Percentiles rank a stretch among this genome's conserved stretches.
Evolutionary conservation across 2,888 invertebrate species (phyloP).

Genomic region (Dasypolia templi): DNA sequence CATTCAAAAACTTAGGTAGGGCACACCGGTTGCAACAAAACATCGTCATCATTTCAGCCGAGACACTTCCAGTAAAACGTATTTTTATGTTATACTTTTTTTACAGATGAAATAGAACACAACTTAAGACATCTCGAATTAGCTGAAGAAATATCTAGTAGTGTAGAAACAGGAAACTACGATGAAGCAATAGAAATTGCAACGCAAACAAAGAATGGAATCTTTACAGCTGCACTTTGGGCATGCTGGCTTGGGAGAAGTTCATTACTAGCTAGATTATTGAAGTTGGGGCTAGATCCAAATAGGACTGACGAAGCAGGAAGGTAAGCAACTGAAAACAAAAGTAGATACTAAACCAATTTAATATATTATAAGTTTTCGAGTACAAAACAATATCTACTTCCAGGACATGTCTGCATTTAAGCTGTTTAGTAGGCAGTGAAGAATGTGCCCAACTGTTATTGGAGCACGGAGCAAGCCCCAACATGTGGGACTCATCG

Average conservation of each 20-base stretch:
- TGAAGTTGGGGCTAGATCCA: conserved; percentile 91
- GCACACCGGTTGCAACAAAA: background rate
- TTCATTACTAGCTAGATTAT: conserved; percentile 88
- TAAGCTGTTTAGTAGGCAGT: conserved; percentile 94
- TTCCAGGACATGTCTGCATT: conserved; percentile 91
- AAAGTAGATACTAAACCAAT: background rate
- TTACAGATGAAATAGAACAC: conserved; percentile 84
- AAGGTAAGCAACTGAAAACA: conserved; percentile 84
- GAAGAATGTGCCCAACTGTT: conserved; percentile 93
- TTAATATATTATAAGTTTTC: background rate
- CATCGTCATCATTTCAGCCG: background rate
- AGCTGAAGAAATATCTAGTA: conserved; percentile 83
- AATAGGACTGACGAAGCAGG: conserved; percentile 92
- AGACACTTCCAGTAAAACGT: background rate
- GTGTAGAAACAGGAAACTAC: conserved; percentile 84
- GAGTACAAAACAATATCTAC: conserved; percentile 10
- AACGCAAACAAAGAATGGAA: conserved; percentile 73
- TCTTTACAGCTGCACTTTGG: conserved; percentile 90
- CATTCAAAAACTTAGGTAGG: background rate
- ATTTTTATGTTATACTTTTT: background rate
- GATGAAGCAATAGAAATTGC: conserved; percentile 83
- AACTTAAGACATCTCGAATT: conserved; percentile 84
- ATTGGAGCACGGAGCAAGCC: conserved; percentile 92
- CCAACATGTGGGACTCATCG: conserved; percentile 93
- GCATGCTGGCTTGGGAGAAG: conserved; percentile 91